Evolutionary conservation across 2,113 vertebrate genomes (phyloP), one percentile per base, ranked within the genome.

Genomic region (Piprites chloris): DNA sequence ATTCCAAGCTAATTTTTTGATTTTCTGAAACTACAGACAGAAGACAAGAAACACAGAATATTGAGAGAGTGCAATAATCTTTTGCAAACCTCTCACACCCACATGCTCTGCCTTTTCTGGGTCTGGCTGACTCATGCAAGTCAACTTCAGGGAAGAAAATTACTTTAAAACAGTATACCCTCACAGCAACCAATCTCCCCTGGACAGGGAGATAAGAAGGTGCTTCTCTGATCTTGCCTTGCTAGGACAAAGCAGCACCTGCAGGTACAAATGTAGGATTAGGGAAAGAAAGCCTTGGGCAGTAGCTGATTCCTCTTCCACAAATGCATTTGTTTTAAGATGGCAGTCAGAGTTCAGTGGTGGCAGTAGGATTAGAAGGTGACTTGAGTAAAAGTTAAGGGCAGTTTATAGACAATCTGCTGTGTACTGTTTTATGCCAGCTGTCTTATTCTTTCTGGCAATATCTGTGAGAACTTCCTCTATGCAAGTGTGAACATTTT

Each of bases 41-140:
- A 77, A 88, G 55, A 90, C 82, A 95, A 92, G 85, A 92, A 90
- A 95, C 44, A 56, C 50, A 65, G 80, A 94, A 75, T 88, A 81
- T 13, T 75, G 82, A 81, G 19, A 85, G 41, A 72, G 35, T 37
- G 61, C 81, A 84, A 89, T 94, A 90, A 65, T 72, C 89, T 77
- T 56, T 80, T 93, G 79, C 84, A 95, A 94, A 86, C 90, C 79
- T 87, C 83, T 86, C 92, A 84, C 74, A 87, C 92, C 90, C 83
- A 92, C 83, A 1, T 69, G 35, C 52, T 81, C 76, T 90, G 61
- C 69, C 76, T 95, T 88, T 97, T 90, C 72, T 86, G 79, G 71
- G 19, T 84, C 85, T 90, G 75, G 11, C 65, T 97, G 92, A 97
- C 85, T 96, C 96, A 96, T 33, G 72, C 65, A 80, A 94, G 61